These are phyloP conservation scores for Dyspetes luteomarginatus DNA, from an alignment of 2,888 invertebrate genomes.

Conservation along the genomic window DNA sequence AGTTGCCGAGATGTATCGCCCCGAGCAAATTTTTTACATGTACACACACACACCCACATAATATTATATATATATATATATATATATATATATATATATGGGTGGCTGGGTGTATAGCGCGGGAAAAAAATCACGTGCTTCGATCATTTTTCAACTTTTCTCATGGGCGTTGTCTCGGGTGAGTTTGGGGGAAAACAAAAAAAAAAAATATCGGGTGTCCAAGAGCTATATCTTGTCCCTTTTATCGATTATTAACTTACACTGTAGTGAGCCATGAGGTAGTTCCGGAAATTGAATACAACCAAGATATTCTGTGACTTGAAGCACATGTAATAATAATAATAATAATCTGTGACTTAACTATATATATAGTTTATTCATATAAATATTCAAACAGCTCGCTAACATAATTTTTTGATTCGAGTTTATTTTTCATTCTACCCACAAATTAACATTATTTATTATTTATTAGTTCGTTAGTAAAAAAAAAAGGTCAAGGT, in stretches of 20 bases:
- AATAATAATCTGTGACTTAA: too few relatives aligned
- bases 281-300: background rate
- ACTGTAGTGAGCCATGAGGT: background rate
- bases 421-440: too few relatives aligned
- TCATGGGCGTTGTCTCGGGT: conserved; percentile 1
- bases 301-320: background rate
- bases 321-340: too few relatives aligned
- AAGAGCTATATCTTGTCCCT: background rate
- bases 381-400: too few relatives aligned
- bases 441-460: too few relatives aligned
- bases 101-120: background rate
- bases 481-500: too few relatives aligned
- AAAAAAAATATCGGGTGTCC: conserved; percentile 1
- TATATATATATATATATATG: background rate
- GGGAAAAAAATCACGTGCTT: background rate
- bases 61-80: background rate
- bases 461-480: too few relatives aligned
- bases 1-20: conserved; percentile 1
- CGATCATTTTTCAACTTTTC: background rate
- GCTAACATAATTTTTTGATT: too few relatives aligned
- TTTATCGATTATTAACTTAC: conserved; percentile 26
- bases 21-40: background rate
- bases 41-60: too few relatives aligned
- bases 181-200: background rate
- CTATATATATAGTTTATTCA: too few relatives aligned